These are phyloP conservation scores for Phalera bucephala DNA, from an alignment of 2,888 invertebrate genomes.

Conservation along the genomic window DNA sequence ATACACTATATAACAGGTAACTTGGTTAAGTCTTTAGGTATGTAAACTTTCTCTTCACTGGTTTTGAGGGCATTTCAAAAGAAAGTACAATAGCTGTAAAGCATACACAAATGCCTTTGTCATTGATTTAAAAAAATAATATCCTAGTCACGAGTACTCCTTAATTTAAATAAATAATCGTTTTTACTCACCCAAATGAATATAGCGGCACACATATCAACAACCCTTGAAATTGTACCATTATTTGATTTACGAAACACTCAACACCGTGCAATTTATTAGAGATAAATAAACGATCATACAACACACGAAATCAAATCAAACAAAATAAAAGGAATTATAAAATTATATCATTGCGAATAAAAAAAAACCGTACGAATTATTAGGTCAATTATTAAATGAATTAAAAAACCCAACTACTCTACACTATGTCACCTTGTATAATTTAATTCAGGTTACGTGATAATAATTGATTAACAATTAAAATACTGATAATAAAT, in stretches of 20 bases:
- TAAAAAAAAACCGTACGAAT: too few relatives aligned
- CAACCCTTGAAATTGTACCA: constrained; percentile 49
- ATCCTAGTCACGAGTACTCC: too few relatives aligned
- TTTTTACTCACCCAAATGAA: constrained; percentile 51
- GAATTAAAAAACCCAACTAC: constrained; percentile 13
- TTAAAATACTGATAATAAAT: constrained; percentile 18
- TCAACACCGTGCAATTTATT: constrained; percentile 12
- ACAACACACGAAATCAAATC: constrained; percentile 10
- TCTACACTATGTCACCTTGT: constrained; percentile 9
- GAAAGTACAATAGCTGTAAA: too few relatives aligned
- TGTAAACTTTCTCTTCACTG: too few relatives aligned
- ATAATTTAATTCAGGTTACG: constrained; percentile 7
- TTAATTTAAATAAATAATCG: constrained; percentile 1
- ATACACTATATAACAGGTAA: too few relatives aligned
- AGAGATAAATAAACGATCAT: constrained; percentile 19
- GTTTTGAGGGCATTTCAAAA: too few relatives aligned
- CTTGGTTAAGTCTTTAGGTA: too few relatives aligned
- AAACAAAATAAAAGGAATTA: too few relatives aligned
- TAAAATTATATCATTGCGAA: too few relatives aligned
- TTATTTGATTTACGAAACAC: constrained; percentile 23
- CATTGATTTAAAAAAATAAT: too few relatives aligned
- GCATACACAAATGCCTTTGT: too few relatives aligned
- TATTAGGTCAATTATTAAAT: constrained; percentile 21
- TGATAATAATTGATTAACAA: constrained; percentile 11
- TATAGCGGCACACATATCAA: constrained; percentile 56